Evolutionary conservation across 2,113 vertebrate species (phyloP), one percentile per base, ranked within the genome.

Genomic region (Corythornis cristatus): DNA sequence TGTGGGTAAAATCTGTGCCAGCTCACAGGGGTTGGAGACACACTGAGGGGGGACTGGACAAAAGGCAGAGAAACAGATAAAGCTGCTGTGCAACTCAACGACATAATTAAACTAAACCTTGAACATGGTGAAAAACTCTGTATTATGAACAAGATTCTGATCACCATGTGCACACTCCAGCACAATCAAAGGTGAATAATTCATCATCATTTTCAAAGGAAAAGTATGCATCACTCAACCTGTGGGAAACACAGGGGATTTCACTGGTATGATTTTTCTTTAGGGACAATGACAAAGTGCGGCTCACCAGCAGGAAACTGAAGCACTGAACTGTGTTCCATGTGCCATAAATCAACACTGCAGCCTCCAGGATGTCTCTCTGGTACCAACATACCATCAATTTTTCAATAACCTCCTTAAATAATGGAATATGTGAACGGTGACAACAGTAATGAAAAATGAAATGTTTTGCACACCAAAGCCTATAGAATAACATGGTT

Each of bases 401-500:
- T 98, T 97, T 97, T 97, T 97, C 92, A 97, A 95, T 95, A 98
- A 97, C 85, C 95, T 90, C 97, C 83, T 96, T 99, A 98, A 99
- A 98, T 99, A 98, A 99, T 99, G 96, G 93, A 99, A 93, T 81
- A 94, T 74, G 82, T 95, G 97, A 98, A 97, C 20, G 94, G 97
- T 50, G 83, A 98, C 96, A 95, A 97, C 98, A 98, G 98, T 98
- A 98, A 98, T 98, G 98, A 98, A 99, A 99, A 98, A 99, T 98
- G 97, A 97, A 98, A 96, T 97, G 97, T 96, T 97, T 95, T 87
- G 97, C 97, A 97, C 92, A 14, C 95, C 98, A 95, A 99, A 98
- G 98, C 94, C 97, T 98, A 97, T 53, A 58, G 58, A 90, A 96
- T 86, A 96, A 93, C 86, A 64, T 1, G 0, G 71, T 78, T 96